Evolutionary conservation across 2,797 vertebrate genomes (phyloP), one percentile per base, ranked within the genome.

Genomic region (Saxicola maurus): DNA sequence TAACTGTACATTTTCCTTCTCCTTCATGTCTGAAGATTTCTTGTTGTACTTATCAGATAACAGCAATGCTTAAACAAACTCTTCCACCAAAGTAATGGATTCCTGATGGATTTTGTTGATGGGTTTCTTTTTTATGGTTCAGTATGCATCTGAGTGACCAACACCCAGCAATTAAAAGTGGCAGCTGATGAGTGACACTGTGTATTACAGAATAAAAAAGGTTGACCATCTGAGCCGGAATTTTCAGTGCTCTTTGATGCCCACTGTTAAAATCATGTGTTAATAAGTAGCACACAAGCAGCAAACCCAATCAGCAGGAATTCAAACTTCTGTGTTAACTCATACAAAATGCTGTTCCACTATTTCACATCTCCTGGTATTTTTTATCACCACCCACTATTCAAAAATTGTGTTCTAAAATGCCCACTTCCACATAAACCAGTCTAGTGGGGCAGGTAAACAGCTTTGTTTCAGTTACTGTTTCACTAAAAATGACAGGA

Each of bases 151-250:
- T 91, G 57, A 74, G 40, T 64, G 69, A 38, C 64, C 49, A 88
- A 48, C 64, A 85, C 11, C 13, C 66, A 88, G 52, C 60, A 93
- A 87, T 91, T 91, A 75, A 86, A 92, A 88, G 51, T 13, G 9
- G 53, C 35, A 87, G 42, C 23, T 3, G 2, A 49, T 64, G 66
- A 93, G 88, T 91, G 82, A 53, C 31, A 42, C 30, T 42, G 11
- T n/a, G 33, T 17, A 46, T 80, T 81, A 35, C 25, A 82, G 45
- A 20, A 45, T 38, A 28, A 62, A 51, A 71, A 17, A n/a, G 0
- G 7, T 3, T 62, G n/a, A 51, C 28, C 33, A 35, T 38, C 40
- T 75, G 13, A 81, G 56, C 52, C 57, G 12, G 8, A 53, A 60
- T 42, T 77, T 65, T 23, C 71, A 69, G 19, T 82, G 13, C 9